Conservation (phyloP, 2,888 invertebrate genomes). For the Parochlus steinenii region DNA sequence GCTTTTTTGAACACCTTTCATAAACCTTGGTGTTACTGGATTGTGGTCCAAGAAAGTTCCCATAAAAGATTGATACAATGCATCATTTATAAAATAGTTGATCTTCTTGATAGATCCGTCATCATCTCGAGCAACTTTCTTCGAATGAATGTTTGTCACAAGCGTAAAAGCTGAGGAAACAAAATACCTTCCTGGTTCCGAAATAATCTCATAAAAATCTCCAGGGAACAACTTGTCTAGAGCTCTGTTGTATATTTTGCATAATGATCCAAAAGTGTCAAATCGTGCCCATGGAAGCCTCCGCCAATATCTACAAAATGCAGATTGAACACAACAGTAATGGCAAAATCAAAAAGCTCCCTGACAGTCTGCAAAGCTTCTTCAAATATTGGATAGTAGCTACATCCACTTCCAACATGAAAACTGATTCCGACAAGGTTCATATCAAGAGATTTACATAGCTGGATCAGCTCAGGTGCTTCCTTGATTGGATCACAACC, state of each 20-base stretch:
- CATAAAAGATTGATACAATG: conserved; percentile 7
- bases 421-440: conserved; percentile 73
- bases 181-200: conserved; percentile 94
- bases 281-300: conserved; percentile 70
- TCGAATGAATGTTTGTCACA: conserved; percentile 56
- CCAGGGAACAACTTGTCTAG: too few relatives aligned
- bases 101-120: too few relatives aligned
- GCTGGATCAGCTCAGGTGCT: conserved; percentile 52
- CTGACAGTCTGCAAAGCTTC: conserved; percentile 59
- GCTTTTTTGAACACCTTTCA: too few relatives aligned
- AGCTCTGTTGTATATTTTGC: conserved; percentile 1
- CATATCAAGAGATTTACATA: conserved; percentile 58
- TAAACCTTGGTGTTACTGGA: too few relatives aligned
- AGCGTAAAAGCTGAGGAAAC: conserved; percentile 91
- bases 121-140: too few relatives aligned
- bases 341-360: conserved; percentile 56
- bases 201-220: conserved; percentile 72
- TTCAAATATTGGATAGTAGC: conserved; percentile 62
- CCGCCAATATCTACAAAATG: conserved; percentile 80
- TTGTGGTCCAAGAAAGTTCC: neutral
- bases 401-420: conserved; percentile 89
- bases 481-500: conserved; percentile 69
- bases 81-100: conserved; percentile 3
- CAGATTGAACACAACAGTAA: conserved; percentile 56
- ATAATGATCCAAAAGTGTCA: conserved; percentile 19